These are phyloP conservation scores for Stictonetta naevosa DNA, from an alignment of 2,113 vertebrate genomes.

Conservation along the genomic window DNA sequence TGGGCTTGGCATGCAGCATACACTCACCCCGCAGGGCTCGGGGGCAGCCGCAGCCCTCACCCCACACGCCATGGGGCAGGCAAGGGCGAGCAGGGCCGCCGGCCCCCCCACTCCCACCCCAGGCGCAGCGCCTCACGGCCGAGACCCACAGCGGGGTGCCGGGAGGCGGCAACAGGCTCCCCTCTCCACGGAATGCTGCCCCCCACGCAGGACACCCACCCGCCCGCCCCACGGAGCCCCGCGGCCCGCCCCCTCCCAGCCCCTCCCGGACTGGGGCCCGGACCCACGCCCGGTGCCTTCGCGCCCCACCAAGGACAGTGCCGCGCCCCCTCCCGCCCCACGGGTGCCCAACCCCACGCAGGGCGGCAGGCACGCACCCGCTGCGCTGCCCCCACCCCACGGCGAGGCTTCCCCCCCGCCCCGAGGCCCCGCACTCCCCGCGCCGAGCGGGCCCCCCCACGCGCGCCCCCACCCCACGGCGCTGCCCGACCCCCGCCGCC, in stretches of 20 bases:
- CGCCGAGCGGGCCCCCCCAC: neutral
- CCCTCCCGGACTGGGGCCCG: no score
- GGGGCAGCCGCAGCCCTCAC: neutral
- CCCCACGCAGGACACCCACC: no score
- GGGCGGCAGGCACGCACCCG: no score
- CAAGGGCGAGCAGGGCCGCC: neutral
- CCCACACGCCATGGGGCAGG: neutral
- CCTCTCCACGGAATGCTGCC: no score
- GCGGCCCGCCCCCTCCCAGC: neutral
- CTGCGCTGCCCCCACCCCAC: neutral
- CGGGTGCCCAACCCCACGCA: neutral
- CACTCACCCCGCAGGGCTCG: neutral
- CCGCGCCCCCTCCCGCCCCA: neutral
- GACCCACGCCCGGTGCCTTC: no score
- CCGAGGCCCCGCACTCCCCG: neutral
- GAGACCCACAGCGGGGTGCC: neutral
- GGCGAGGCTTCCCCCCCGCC: no score
- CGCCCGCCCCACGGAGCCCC: no score
- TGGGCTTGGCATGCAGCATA: neutral
- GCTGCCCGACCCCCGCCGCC: neutral
- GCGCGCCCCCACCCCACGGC: neutral
- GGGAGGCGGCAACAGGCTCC: no score
- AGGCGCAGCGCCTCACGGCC: neutral
- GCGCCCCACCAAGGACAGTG: no score
- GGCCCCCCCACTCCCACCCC: neutral